A percentile compares a stretch with the other conserved stretches of the same genome.
phyloP scores from a whole-genome alignment of 2,797 vertebrate genomes.

The Gypaetus barbatus region DNA sequence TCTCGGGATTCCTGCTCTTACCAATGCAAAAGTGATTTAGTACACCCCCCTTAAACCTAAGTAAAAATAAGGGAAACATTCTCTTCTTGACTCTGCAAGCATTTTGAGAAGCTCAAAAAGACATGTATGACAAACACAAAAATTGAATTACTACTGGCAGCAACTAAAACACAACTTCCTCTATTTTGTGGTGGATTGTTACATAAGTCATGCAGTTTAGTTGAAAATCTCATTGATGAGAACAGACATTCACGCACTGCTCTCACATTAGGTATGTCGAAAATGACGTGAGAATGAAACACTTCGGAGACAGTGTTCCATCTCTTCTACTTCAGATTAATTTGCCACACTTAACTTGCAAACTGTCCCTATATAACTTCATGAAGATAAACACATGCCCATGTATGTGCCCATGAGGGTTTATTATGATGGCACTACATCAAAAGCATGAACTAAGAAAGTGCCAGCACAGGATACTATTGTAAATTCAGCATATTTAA shows the following conservation, averaged over 20 bases:
- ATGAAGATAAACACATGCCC: background rate
- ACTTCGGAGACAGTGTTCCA: background rate
- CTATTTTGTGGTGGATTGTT: background rate
- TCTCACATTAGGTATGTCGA: background rate
- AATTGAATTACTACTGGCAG: background rate
- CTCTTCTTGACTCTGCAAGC: background rate
- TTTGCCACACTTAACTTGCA: background rate
- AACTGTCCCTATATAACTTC: background rate
- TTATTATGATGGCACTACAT: background rate
- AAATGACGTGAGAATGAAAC: background rate
- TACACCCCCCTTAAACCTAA: background rate
- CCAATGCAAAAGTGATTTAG: background rate
- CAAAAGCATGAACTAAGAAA: background rate
- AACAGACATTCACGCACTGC: rapidly evolving
- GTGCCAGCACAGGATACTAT: background rate
- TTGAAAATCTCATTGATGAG: background rate
- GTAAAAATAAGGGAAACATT: background rate
- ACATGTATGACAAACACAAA: background rate
- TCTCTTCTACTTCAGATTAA: background rate
- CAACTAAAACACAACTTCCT: background rate
- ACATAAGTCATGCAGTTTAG: background rate
- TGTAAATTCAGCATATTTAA: background rate
- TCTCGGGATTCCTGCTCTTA: background rate
- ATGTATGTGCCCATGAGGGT: background rate
- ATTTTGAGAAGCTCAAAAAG: background rate